Base-by-base conservation (phyloP, 1,140 invertebrate genomes). In the Trissolcus basalis region DNA sequence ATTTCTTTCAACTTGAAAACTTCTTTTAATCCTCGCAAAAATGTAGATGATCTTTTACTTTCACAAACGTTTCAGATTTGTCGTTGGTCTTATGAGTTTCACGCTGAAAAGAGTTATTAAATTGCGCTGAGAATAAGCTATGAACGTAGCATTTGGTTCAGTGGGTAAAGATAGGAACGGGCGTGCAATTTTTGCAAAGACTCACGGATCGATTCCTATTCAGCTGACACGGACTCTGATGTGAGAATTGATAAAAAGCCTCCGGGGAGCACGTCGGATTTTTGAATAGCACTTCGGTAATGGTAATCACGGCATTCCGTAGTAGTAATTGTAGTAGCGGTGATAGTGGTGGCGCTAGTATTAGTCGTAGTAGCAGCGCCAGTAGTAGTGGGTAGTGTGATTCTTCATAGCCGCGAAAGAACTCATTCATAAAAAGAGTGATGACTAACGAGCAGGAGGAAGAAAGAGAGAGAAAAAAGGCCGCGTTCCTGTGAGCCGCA, bases 361-460 rank as follows among this genome's bases (percentile, higher is more conserved):
- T 32, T 39, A 12, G 54, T 54, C 13, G 56, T 61, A 64, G 53
- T 61, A 63, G 58, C 14, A 69, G 70, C 71, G 72, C 5, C 12
- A 14, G 15, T 69, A 48, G 79, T 48, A 75, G 43, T 51, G 59
- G 78, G 78, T 82, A 83, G 80, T 82, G 79, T 75, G 81, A 84
- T 82, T 83, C 77, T 81, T 83, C 78, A 79, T 82, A 81, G 81
- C 78, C 70, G 75, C 77, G 70, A 81, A 76, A 77, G 78, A 80
- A 81, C 76, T 81, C 83, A 86, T 86, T 86, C 84, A 86, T 86
- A 83, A 86, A 86, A 83, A 73, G 77, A 67, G 72, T 80, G 80
- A 80, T 80, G 82, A 85, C 82, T 82, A 84, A 84, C 81, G 82
- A 83, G 80, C 77, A 54, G 79, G 67, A 82, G 72, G 81, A 68